Percentiles rank a stretch among this genome's conserved stretches.
Conservation (phyloP, 1,140 invertebrate genomes). For the Drosophila prosaltans region DNA sequence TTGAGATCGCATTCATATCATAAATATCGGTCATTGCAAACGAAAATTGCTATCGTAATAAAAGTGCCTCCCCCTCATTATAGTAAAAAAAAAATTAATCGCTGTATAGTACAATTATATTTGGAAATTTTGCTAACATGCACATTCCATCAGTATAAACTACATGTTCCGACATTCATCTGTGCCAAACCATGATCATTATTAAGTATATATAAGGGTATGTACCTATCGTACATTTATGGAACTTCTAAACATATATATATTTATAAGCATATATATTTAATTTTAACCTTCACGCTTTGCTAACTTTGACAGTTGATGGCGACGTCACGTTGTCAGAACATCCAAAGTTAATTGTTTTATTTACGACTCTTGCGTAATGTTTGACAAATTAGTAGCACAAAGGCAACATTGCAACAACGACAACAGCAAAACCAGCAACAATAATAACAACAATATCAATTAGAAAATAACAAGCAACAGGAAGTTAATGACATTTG, state of each 20-base stretch:
- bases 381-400: constrained; percentile 76
- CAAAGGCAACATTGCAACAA: constrained; percentile 27
- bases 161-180: not conserved
- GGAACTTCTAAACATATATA: not conserved
- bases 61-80: not conserved
- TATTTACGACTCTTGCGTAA: constrained; percentile 77
- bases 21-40: no score
- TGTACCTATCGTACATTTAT: not conserved
- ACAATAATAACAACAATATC: constrained; percentile 48
- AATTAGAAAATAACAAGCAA: constrained; percentile 31
- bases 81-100: not conserved
- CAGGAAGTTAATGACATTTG: constrained; percentile 72
- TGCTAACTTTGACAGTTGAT: constrained; percentile 32
- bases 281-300: constrained; percentile 52
- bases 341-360: constrained; percentile 76
- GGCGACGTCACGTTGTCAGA: constrained; percentile 60
- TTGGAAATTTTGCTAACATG: not conserved
- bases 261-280: not conserved
- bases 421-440: constrained; percentile 1
- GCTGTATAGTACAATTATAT: not conserved
- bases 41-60: not conserved
- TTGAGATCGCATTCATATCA: no score
- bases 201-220: not conserved
- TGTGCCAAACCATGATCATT: not conserved
- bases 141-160: not conserved